Conservation (phyloP, 1,140 invertebrate genomes). For the Drosophila grimshawi region DNA sequence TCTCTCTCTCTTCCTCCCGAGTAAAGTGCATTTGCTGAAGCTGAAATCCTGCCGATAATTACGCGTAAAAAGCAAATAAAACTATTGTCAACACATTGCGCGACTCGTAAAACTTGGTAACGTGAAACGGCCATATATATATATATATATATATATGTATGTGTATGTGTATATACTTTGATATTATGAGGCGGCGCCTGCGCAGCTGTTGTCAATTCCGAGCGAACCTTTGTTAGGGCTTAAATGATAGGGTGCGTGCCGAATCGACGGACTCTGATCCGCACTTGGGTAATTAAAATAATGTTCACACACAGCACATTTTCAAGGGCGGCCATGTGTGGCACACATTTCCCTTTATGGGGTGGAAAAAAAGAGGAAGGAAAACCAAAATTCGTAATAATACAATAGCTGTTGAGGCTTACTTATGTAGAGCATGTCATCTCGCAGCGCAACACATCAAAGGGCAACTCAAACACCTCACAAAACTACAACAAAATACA, state of each 20-base stretch:
- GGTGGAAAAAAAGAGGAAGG: slow-evolving; percentile 52
- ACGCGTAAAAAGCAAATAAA: slow-evolving; percentile 75
- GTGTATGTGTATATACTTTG: no score
- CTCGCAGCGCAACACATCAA: slow-evolving; percentile 38
- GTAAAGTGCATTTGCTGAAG: slow-evolving; percentile 59
- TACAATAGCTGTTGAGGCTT: slow-evolving; percentile 36
- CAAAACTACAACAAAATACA: slow-evolving; percentile 2
- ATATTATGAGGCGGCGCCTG: slow-evolving; percentile 57
- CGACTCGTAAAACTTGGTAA: slow-evolving; percentile 44
- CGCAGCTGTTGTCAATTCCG: slow-evolving; percentile 70
- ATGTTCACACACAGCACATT: slow-evolving; percentile 64
- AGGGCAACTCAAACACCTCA: slow-evolving; percentile 23
- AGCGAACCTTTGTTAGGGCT: slow-evolving; percentile 36
- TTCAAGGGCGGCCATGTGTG: slow-evolving; percentile 78
- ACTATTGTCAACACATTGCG: slow-evolving; percentile 72
- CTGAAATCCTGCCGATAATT: slow-evolving; percentile 63
- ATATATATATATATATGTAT: background rate
- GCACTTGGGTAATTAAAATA: slow-evolving; percentile 73
- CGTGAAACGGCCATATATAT: slow-evolving; percentile 37
- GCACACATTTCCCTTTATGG: slow-evolving; percentile 58
- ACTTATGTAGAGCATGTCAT: slow-evolving; percentile 59
- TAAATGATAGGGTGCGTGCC: slow-evolving; percentile 73
- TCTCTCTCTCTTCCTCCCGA: background rate
- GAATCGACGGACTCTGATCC: slow-evolving; percentile 4
- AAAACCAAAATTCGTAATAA: slow-evolving; percentile 6